Percentiles rank a stretch among this genome's conserved stretches.
Evolutionary conservation across 1,140 invertebrate genomes (phyloP).

Genomic region (Aradophagus sp.): DNA sequence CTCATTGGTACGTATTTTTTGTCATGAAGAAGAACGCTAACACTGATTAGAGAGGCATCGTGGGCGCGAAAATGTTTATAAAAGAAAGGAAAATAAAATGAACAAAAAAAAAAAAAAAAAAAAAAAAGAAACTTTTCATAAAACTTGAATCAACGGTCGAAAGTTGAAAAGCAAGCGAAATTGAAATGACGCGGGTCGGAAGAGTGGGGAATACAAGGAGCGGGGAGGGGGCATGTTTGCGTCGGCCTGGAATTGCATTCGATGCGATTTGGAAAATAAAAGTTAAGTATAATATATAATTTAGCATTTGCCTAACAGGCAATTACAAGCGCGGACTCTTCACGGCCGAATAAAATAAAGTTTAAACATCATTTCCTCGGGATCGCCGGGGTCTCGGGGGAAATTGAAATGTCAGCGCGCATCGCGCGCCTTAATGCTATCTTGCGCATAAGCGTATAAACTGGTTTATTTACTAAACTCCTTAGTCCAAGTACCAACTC

Average conservation of each 20-base stretch:
- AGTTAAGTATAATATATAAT: conserved; percentile 48
- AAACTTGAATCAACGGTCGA: too few relatives aligned
- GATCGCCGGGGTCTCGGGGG: conserved; percentile 32
- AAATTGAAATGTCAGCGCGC: conserved; percentile 58
- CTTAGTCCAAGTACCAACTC: conserved; percentile 35
- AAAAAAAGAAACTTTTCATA: too few relatives aligned
- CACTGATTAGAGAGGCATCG: too few relatives aligned
- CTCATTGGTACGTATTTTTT: too few relatives aligned
- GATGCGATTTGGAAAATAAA: conserved; percentile 51
- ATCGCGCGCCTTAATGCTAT: conserved; percentile 49
- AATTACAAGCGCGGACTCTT: conserved; percentile 56
- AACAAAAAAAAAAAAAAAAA: too few relatives aligned
- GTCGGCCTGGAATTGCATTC: conserved; percentile 13
- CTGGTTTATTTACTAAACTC: conserved; percentile 58
- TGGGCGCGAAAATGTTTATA: too few relatives aligned
- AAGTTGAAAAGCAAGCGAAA: too few relatives aligned
- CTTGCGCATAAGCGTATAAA: conserved; percentile 44
- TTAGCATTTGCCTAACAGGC: conserved; percentile 55
- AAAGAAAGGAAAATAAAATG: too few relatives aligned
- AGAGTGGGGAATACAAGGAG: too few relatives aligned
- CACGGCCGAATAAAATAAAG: conserved; percentile 54
- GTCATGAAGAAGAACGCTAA: too few relatives aligned
- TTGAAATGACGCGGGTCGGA: too few relatives aligned
- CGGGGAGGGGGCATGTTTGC: too few relatives aligned
- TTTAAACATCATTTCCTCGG: conserved; percentile 51